Conservation (phyloP, 2,888 invertebrate genomes). For the Harpagoxenus sublaevis region DNA sequence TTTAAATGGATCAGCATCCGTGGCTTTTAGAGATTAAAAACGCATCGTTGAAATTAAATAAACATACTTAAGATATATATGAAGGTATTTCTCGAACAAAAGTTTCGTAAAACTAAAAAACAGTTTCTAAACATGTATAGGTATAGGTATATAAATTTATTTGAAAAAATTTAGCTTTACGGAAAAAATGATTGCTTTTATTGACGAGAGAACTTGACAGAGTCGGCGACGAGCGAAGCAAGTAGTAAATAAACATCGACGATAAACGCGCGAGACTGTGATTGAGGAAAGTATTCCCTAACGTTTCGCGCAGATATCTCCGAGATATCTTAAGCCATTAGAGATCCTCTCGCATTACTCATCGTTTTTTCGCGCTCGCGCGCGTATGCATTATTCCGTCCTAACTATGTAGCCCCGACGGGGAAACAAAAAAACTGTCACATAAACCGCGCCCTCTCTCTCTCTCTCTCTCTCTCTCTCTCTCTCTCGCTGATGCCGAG, state of each 20-base stretch:
- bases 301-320: slow-evolving; percentile 27
- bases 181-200: not conserved
- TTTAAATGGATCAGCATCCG: not conserved
- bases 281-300: slow-evolving; percentile 31
- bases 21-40: not conserved
- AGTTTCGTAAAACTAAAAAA: not conserved
- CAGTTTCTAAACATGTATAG: not conserved
- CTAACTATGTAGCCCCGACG: slow-evolving; percentile 39
- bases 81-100: not conserved
- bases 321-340: slow-evolving; percentile 40
- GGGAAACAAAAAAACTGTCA: slow-evolving; percentile 64
- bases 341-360: slow-evolving; percentile 48
- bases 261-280: not conserved
- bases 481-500: slow-evolving; percentile 48
- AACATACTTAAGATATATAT: not conserved
- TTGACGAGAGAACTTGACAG: not conserved
- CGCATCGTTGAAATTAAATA: not conserved
- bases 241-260: not conserved
- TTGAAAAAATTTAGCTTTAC: not conserved
- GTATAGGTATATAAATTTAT: not conserved
- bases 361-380: slow-evolving; percentile 44
- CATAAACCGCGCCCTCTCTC: slow-evolving; percentile 65
- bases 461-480: slow-evolving; percentile 63
- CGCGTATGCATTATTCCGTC: slow-evolving; percentile 47
- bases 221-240: not conserved